These are phyloP conservation scores for Heliangelus exortis DNA, from an alignment of 2,797 vertebrate genomes.

Conservation along the genomic window DNA sequence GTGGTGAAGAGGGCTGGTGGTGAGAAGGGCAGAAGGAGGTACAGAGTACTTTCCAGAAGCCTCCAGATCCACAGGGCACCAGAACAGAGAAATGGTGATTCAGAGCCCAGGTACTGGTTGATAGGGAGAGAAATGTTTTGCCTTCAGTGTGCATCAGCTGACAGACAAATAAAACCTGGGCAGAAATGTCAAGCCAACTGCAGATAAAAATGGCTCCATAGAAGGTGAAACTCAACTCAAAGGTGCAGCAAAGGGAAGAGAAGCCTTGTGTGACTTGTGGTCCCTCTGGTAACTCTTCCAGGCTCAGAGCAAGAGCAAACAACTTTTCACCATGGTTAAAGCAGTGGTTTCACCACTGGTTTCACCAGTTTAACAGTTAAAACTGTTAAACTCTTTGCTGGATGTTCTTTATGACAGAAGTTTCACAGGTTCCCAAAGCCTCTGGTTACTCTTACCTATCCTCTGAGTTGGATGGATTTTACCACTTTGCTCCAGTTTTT, in stretches of 20 bases:
- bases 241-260: neutral
- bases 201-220: neutral
- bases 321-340: neutral
- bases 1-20: neutral
- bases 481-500: neutral
- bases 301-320: neutral
- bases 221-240: neutral
- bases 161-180: neutral
- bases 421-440: neutral
- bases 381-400: neutral
- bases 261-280: fast-evolving
- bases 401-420: neutral
- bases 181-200: neutral
- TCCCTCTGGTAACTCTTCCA: neutral
- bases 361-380: no score
- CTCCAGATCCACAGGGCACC: neutral
- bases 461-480: neutral
- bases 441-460: neutral
- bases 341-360: no score
- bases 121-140: neutral
- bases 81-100: neutral
- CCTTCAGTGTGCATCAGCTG: neutral
- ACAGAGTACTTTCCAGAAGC: neutral
- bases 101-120: neutral
- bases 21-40: neutral